Conservation (phyloP, 1,140 invertebrate species). For the Scaptomyza hsui region DNA sequence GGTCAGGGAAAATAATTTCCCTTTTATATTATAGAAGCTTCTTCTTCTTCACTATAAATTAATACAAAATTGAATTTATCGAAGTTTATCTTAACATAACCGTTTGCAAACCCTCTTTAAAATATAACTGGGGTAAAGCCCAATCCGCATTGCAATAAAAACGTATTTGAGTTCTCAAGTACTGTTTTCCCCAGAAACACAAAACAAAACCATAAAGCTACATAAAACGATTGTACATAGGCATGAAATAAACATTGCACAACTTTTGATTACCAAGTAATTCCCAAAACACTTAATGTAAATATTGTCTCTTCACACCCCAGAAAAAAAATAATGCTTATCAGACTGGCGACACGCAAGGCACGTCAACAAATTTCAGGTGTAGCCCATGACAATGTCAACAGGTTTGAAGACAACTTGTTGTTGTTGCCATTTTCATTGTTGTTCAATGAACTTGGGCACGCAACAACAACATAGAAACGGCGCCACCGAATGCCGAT, state of each 20-base stretch:
- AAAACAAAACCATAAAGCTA: background rate
- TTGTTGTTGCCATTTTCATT: conserved; percentile 38
- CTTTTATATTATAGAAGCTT: too few relatives aligned
- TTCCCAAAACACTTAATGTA: conserved; percentile 40
- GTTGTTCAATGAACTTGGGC: conserved; percentile 66
- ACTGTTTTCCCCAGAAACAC: conserved; percentile 2
- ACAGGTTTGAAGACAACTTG: conserved; percentile 56
- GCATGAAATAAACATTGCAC: background rate
- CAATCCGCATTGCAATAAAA: too few relatives aligned
- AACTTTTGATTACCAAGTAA: conserved; percentile 31
- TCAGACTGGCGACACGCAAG: conserved; percentile 38
- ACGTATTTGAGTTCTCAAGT: background rate
- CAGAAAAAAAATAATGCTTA: conserved; percentile 47
- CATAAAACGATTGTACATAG: background rate
- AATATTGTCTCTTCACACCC: conserved; percentile 73
- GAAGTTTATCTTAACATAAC: too few relatives aligned
- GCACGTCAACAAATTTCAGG: conserved; percentile 40
- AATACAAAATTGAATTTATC: too few relatives aligned
- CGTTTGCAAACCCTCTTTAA: too few relatives aligned
- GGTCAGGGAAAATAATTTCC: too few relatives aligned
- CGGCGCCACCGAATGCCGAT: conserved; percentile 18
- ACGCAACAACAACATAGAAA: conserved; percentile 30
- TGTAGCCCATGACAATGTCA: conserved; percentile 60
- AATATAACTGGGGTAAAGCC: background rate
- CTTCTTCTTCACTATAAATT: too few relatives aligned